Evolutionary conservation across 2,888 invertebrate genomes (phyloP).

Genomic region (Diploptera punctata): DNA sequence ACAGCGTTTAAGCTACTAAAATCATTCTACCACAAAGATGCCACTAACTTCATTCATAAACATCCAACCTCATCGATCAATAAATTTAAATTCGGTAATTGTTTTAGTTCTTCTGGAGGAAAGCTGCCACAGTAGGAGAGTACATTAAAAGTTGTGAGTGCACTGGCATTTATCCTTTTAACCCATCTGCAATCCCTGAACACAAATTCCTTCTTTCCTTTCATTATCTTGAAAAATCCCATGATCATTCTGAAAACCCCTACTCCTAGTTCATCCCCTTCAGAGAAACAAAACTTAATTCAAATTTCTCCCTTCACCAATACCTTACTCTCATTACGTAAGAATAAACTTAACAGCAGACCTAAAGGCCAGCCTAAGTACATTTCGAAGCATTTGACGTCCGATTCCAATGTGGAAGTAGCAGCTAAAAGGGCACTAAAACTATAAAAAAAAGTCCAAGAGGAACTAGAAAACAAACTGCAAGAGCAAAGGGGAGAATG

Average conservation of each 20-base stretch:
- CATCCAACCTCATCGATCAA: neutral
- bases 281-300: neutral
- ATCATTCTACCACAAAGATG: conserved; percentile 15
- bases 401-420: too few species aligned
- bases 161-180: neutral
- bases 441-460: neutral
- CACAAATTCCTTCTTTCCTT: neutral
- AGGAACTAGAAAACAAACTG: too few species aligned
- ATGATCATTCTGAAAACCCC: neutral
- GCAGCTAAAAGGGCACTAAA: neutral
- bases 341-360: too few species aligned
- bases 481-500: too few species aligned
- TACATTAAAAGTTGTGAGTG: neutral
- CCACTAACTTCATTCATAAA: neutral
- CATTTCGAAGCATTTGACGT: too few species aligned
- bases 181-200: neutral
- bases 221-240: neutral
- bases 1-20: neutral
- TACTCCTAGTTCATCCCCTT: neutral
- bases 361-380: too few species aligned
- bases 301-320: neutral
- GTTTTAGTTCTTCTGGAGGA: neutral
- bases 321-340: neutral
- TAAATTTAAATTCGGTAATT: neutral
- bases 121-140: neutral